phyloP scores from a whole-genome alignment of 2,888 invertebrate species.

The Caenorhabditis afra region DNA sequence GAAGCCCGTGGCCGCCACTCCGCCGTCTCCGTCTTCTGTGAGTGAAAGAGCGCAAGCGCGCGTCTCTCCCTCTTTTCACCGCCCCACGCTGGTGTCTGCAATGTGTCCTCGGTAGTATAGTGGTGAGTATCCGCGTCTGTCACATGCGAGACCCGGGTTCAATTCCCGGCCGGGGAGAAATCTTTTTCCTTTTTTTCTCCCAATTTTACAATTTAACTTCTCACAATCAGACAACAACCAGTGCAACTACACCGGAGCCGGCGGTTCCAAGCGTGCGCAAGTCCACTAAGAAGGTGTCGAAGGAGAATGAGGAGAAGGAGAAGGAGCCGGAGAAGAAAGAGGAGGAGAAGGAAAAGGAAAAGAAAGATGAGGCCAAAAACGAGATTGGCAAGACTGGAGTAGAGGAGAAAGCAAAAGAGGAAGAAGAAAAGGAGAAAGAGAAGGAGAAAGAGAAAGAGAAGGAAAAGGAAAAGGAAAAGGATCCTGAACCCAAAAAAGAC shows the following conservation, averaged over 20 bases:
- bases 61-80: not conserved
- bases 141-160: conserved; percentile 72
- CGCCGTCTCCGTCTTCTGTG: no score
- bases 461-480: conserved; percentile 17
- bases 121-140: conserved; percentile 73
- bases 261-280: not conserved
- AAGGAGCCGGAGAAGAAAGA: conserved; percentile 10
- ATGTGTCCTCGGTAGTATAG: conserved; percentile 52
- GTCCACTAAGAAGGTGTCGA: conserved; percentile 1
- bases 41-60: no score
- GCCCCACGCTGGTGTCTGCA: not conserved
- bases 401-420: conserved; percentile 10
- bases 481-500: conserved; percentile 2
- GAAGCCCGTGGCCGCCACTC: no score
- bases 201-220: no score
- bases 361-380: conserved; percentile 15
- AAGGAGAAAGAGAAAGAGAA: conserved; percentile 19
- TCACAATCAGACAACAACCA: no score
- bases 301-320: conserved; percentile 23
- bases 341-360: conserved; percentile 6
- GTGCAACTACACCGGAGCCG: no score
- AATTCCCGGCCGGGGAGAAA: conserved; percentile 71
- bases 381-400: conserved; percentile 6
- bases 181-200: conserved; percentile 35
- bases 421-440: not conserved